Base-by-base conservation (phyloP, 1,140 invertebrate genomes). In the Drosophila orena region DNA sequence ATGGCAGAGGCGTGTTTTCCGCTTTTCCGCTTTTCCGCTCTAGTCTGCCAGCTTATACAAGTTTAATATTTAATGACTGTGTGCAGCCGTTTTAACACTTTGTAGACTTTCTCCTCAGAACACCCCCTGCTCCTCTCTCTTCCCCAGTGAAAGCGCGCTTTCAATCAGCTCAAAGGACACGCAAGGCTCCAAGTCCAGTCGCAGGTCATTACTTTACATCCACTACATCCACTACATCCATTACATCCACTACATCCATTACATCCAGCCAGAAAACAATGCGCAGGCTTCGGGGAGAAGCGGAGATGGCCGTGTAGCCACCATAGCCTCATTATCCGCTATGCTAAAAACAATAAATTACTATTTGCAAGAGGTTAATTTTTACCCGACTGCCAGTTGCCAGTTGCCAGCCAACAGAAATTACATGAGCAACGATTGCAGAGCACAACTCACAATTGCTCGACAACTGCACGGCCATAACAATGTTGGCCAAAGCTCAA, bases 331-430 rank as follows among this genome's bases (percentile, higher is more conserved):
- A 89, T 89, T 88, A 89, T 83, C 75, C 75, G 65, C 72, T 49
- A 79, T 89, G 83, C 75, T 74, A 75, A 79, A 79, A 86, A 89
- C 83, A 86, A 86, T 89, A 86, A 86, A 86, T 86, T 86, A 86
- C 79, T 86, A 86, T 86, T 86, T 86, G 83, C 79, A 89, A 83
- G 86, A 83, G 70, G 75, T 86, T 86, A 83, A 88, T 89, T 86
- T 86, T 89, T 84, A 89, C 83, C 79, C 42, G 30, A 7, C 30
- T 2, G 7, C 74, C 60, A 68, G 17, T 17, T 17, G 17, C 17
- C 22, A 4, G 79, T 58, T 77, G 77, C 60, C 54, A 70, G 69
- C 71, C 34, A 56, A 8, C 50, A 74, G 80, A 81, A 88, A 88
- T 88, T 65, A 80, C 81, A 84, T 72, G 77, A 86, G 58, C 58